Evolutionary conservation across 2,888 invertebrate species (phyloP), one percentile per base, ranked within the genome.

Genomic region (Nomada flava): DNA sequence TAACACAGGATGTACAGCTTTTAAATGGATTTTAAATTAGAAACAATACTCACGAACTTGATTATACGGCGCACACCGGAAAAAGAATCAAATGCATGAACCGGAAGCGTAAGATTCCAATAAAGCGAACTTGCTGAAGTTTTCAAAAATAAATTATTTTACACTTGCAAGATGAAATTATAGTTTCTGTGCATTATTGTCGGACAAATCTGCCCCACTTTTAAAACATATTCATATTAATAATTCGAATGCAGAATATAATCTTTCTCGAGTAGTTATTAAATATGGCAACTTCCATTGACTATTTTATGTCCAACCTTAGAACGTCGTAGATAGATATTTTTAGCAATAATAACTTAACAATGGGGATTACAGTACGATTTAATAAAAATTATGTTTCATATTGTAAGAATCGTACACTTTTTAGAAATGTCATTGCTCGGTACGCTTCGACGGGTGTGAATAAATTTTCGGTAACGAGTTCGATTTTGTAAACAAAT

Each of bases 1-100:
- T 67, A 71, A 42, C 60, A 57, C 3, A 44, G 47, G 80, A 89
- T 89, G 79, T 64, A 42, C 44, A 73, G 36, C 42, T 20, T 88
- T 82, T 47, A 42, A 26, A 13, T 53, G 76, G 92, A 92, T 91
- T 83, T 64, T 55, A 84, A 77, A 75, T 23, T 44, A 44, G 53
- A 78, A 87, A 86, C 70, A 79, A 69, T 81, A 81, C 91, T 90
- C 83, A 91, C 91, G 89, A 84, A 84, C 80, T 89, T 86, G 84
- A 87, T 85, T 85, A 86, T 76, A 76, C 83, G 84, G 86, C 69
- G 82, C 84, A 86, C 79, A 89, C 86, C 88, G 90, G 91, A 92
- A 92, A 92, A 91, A 84, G 90, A 90, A 82, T 84, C 79, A 65
- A 29, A 18, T 53, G 42, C n/a, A 52, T n/a, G 0, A 73, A 72